phyloP scores from a whole-genome alignment of 2,888 invertebrate species.

The Tetragonula carbonaria region DNA sequence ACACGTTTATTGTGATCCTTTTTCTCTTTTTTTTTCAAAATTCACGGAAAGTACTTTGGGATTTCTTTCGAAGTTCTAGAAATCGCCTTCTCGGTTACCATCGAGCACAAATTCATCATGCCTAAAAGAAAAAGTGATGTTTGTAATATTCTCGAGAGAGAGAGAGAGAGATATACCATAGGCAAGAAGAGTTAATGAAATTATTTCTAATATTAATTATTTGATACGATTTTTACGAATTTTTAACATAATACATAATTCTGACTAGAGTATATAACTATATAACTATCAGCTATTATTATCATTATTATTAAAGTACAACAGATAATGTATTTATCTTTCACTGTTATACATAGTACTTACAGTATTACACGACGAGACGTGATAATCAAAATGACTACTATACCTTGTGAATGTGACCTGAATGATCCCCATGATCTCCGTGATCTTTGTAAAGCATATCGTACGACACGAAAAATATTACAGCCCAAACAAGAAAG shows the following conservation, averaged over 20 bases:
- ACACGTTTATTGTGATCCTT: too few species aligned
- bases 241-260: neutral
- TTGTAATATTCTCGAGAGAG: neutral
- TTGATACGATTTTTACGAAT: too few species aligned
- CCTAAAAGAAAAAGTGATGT: neutral
- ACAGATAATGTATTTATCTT: neutral
- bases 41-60: neutral
- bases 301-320: too few species aligned
- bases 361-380: neutral
- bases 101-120: neutral
- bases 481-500: constrained; percentile 75
- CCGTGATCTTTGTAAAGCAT: too few species aligned
- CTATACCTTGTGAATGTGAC: constrained; percentile 4
- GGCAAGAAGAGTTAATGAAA: neutral
- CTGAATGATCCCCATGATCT: constrained; percentile 24
- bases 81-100: neutral
- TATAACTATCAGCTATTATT: too few species aligned
- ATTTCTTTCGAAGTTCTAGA: too few species aligned
- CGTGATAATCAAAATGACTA: too few species aligned
- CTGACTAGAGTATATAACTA: neutral
- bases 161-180: neutral
- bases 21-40: neutral
- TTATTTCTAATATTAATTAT: neutral
- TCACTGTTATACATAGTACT: neutral
- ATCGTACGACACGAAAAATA: constrained; percentile 70